These are phyloP conservation scores for Stegastes partitus DNA, from an alignment of 2,113 vertebrate genomes.

Conservation along the genomic window DNA sequence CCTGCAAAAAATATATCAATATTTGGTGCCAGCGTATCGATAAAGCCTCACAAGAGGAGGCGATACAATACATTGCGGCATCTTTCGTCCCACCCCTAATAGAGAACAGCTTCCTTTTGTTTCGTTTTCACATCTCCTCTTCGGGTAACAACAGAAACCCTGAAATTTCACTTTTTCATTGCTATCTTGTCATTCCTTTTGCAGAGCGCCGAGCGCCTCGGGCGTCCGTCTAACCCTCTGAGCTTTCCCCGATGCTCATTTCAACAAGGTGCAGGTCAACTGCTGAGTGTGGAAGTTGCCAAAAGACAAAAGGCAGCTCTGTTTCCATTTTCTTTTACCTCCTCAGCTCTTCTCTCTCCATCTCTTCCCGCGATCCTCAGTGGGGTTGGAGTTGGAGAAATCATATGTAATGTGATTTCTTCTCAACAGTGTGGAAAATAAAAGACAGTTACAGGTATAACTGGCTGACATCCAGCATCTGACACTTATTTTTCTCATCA, in stretches of 20 bases:
- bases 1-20: too few relatives aligned
- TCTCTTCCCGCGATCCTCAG: neutral
- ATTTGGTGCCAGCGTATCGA: too few relatives aligned
- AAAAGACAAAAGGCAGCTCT: slow-evolving; percentile 3
- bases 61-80: too few relatives aligned
- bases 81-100: too few relatives aligned
- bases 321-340: neutral
- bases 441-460: too few relatives aligned
- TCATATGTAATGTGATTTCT: too few relatives aligned
- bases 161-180: neutral
- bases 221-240: neutral
- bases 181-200: neutral
- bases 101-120: neutral
- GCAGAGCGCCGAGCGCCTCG: neutral
- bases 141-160: neutral
- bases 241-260: slow-evolving; percentile 28
- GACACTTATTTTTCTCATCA: neutral
- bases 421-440: too few relatives aligned
- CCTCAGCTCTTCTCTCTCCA: neutral
- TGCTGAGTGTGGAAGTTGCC: slow-evolving; percentile 16
- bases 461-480: neutral
- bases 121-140: slow-evolving; percentile 3
- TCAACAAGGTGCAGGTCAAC: slow-evolving; percentile 10
- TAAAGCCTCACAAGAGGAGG: too few relatives aligned
- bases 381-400: neutral